These are phyloP conservation scores for Calcarius lapponicus DNA, from an alignment of 2,797 vertebrate genomes.

Conservation along the genomic window DNA sequence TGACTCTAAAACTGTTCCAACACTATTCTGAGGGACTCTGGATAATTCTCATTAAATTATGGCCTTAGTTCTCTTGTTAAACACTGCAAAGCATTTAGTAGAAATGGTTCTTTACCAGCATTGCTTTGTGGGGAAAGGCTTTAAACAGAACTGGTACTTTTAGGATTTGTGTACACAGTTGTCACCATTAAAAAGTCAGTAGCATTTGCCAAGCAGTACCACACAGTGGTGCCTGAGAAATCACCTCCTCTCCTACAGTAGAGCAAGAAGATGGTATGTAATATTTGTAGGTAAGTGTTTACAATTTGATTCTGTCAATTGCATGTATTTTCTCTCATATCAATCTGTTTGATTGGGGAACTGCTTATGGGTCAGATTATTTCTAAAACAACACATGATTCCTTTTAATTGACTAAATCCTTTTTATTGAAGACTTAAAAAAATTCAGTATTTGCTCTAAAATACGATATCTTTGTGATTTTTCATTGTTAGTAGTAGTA, in stretches of 20 bases:
- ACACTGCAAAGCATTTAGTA: neutral
- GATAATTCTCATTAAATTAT: neutral
- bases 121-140: constrained; percentile 31
- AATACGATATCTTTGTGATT: constrained; percentile 5
- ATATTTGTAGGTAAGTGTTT: constrained; percentile 63
- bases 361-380: constrained; percentile 26
- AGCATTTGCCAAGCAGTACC: constrained; percentile 69
- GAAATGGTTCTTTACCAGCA: neutral
- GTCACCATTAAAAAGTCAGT: constrained; percentile 59
- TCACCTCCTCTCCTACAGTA: constrained; percentile 33
- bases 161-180: constrained; percentile 61
- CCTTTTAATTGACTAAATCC: neutral
- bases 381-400: constrained; percentile 58
- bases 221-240: constrained; percentile 69
- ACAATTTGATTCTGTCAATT: constrained; percentile 35
- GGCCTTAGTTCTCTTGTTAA: neutral
- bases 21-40: neutral
- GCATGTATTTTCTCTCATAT: constrained; percentile 61
- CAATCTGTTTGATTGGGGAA: constrained; percentile 46
- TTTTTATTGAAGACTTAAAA: neutral
- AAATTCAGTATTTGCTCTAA: constrained; percentile 7
- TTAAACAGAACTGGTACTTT: constrained; percentile 49
- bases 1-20: neutral
- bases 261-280: constrained; percentile 45
- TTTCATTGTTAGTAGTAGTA: neutral